Evolutionary conservation across 2,797 vertebrate genomes (phyloP).

Genomic region (Mionectes olivaceus): DNA sequence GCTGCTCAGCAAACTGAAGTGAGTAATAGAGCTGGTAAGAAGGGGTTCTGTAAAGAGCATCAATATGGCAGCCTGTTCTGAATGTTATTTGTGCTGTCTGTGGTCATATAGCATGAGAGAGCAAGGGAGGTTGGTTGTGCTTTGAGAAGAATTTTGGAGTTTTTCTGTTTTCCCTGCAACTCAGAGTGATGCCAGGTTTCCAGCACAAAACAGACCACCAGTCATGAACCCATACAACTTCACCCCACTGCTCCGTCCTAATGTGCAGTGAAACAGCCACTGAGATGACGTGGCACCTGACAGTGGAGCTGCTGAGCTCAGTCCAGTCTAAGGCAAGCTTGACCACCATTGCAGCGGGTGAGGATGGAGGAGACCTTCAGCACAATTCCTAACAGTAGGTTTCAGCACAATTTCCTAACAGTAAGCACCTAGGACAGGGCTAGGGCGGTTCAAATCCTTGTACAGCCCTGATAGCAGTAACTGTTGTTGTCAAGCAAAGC

Average conservation of each 20-base stretch:
- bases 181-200: not conserved
- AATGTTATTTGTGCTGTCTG: not conserved
- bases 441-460: not conserved
- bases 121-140: not conserved
- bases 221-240: not conserved
- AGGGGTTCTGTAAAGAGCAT: not conserved
- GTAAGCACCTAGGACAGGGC: not conserved
- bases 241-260: not conserved
- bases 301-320: not conserved
- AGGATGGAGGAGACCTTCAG: not conserved
- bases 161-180: not conserved
- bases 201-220: not conserved
- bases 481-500: not conserved
- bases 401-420: not conserved
- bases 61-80: not conserved
- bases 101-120: fast-evolving
- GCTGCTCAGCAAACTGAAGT: not conserved
- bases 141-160: not conserved
- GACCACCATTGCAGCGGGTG: not conserved
- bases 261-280: not conserved
- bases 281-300: not conserved
- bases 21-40: not conserved
- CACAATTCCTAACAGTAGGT: not conserved
- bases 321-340: too few species aligned
- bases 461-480: not conserved